phyloP scores from a whole-genome alignment of 2,797 vertebrate species.

The Cryptoprocta ferox region DNA sequence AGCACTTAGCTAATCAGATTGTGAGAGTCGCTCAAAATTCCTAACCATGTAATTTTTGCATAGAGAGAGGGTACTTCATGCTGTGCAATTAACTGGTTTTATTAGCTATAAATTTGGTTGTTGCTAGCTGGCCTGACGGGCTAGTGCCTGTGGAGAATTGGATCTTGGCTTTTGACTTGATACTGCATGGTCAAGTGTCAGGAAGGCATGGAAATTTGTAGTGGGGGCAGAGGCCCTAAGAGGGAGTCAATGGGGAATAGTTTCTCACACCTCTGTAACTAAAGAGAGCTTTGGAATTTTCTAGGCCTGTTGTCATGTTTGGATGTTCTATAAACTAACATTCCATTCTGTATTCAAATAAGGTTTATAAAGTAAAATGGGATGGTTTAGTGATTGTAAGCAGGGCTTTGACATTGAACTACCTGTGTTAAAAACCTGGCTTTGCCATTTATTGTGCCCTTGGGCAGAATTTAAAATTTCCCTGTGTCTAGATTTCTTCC shows the following conservation, averaged over 20 bases:
- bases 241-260: neutral
- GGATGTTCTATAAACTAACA: neutral
- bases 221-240: neutral
- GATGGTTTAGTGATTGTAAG: neutral
- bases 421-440: constrained; percentile 1
- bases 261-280: neutral
- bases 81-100: constrained; percentile 82
- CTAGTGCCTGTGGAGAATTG: constrained; percentile 52
- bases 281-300: neutral
- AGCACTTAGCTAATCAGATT: constrained; percentile 82
- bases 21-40: constrained; percentile 77
- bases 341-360: constrained; percentile 23
- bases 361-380: neutral
- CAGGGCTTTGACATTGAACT: neutral
- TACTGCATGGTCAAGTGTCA: neutral
- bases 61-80: constrained; percentile 72
- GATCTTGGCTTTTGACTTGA: constrained; percentile 47
- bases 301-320: neutral
- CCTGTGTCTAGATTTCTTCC: neutral
- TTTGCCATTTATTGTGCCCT: constrained; percentile 25
- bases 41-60: constrained; percentile 81
- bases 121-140: constrained; percentile 57
- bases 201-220: neutral
- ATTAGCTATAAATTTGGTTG: constrained; percentile 69
- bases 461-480: constrained; percentile 1